phyloP scores from a whole-genome alignment of 2,797 vertebrate genomes.

The Hippoglossus hippoglossus region DNA sequence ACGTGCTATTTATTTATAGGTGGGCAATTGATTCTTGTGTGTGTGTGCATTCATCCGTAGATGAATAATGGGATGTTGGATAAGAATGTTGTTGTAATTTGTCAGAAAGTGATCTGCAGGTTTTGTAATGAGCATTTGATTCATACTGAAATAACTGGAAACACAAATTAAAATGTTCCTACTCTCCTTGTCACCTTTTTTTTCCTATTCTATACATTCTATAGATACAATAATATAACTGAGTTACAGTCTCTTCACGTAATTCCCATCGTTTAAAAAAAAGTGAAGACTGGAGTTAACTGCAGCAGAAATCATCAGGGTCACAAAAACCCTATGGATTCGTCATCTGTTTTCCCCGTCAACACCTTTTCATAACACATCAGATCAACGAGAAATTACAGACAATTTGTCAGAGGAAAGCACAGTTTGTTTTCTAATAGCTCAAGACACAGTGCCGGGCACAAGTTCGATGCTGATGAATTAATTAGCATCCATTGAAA shows the following conservation, averaged over 20 bases:
- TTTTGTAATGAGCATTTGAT: too few relatives aligned
- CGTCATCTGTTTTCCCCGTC: slow-evolving; percentile 25
- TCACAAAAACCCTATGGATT: slow-evolving; percentile 44
- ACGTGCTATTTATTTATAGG: too few relatives aligned
- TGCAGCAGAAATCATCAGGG: slow-evolving; percentile 4
- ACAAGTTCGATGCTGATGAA: slow-evolving; percentile 11
- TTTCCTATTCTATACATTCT: too few relatives aligned
- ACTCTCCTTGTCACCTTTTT: too few relatives aligned
- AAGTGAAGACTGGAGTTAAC: not conserved
- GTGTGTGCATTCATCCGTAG: too few relatives aligned
- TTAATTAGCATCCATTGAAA: slow-evolving; percentile 35
- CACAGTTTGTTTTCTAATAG: not conserved
- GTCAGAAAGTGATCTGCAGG: too few relatives aligned
- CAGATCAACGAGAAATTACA: slow-evolving; percentile 18
- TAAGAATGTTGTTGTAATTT: too few relatives aligned
- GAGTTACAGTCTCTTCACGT: not conserved
- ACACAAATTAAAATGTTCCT: too few relatives aligned
- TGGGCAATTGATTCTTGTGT: too few relatives aligned
- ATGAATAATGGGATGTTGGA: too few relatives aligned
- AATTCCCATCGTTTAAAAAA: not conserved
- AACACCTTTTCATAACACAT: slow-evolving; percentile 6
- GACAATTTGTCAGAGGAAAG: slow-evolving; percentile 10
- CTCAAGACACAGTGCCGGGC: slow-evolving; percentile 5
- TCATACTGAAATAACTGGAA: too few relatives aligned
- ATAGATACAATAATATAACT: too few relatives aligned